These are phyloP conservation scores for Psittacula derbiana DNA, from an alignment of 2,797 vertebrate species.

Conservation along the genomic window DNA sequence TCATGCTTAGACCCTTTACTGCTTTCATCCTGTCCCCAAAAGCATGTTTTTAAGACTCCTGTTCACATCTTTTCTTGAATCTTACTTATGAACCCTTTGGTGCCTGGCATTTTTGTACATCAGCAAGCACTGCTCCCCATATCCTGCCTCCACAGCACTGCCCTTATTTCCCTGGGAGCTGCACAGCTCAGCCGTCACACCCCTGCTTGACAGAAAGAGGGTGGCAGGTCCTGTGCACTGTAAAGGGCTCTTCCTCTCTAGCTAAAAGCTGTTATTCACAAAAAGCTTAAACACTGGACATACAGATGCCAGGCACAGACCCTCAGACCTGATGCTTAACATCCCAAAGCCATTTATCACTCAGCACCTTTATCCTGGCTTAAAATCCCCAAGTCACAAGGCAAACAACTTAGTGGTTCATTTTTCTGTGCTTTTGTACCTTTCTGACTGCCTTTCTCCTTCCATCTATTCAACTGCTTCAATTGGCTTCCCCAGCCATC, in stretches of 20 bases:
- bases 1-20: not conserved
- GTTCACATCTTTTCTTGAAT: not conserved
- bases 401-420: constrained; percentile 56
- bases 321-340: constrained; percentile 17
- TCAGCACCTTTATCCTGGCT: constrained; percentile 33
- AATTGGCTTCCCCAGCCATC: constrained; percentile 51
- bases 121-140: fast-evolving
- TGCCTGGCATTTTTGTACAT: fast-evolving
- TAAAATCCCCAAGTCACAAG: constrained; percentile 51
- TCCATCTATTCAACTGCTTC: constrained; percentile 45
- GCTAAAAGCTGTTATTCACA: not conserved
- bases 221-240: not conserved
- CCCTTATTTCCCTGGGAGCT: not conserved
- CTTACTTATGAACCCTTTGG: not conserved
- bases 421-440: constrained; percentile 49
- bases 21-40: not conserved
- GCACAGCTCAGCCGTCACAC: not conserved
- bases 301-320: not conserved
- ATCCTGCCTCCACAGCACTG: not conserved
- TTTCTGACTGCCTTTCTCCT: constrained; percentile 55
- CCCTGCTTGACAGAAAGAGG: not conserved
- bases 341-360: constrained; percentile 59
- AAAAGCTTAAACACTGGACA: not conserved
- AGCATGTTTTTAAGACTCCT: not conserved
- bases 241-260: not conserved